Base-by-base conservation (phyloP, 2,888 invertebrate species). In the Melikaiella ostensackeni region DNA sequence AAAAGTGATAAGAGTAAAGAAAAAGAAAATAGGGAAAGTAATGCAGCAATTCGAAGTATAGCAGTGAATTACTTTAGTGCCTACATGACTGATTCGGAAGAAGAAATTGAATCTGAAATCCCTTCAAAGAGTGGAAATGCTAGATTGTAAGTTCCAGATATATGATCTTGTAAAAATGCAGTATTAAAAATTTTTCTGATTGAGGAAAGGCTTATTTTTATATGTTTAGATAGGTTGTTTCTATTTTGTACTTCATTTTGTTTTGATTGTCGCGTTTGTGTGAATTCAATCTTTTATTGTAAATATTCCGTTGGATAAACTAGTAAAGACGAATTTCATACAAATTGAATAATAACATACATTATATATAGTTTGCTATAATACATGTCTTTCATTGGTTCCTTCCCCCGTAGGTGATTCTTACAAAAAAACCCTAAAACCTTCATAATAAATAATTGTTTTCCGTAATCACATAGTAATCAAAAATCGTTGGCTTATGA, bases 121-220 rank as follows among this genome's bases (percentile, higher is more conserved):
- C 24, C 21, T 42, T 16, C 19, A 61, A 75, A 75, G 16, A 7
- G 33, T 61, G 27, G 1, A n/a, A 70, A 77, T 55, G 75, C 81
- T 62, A 75, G 77, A 66, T 80, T 84, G 8, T 46, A 80, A 77
- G 84, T 88, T 81, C 88, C 87, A 2, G 59, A 83, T 74, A 89
- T 1, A 88, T 75, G 81, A 85, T 50, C 77, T 88, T 75, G 77
- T 87, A 50, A 85, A 82, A 84, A 85, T 82, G 82, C 77, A 86
- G 66, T 70, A 82, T 46, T 86, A 74, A 83, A 57, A 19, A 24
- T 13, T 16, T 24, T 27, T 6, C 21, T 57, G 11, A 6, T 24
- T 1, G 2, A 24, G 11, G 24, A 57, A 24, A 57, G 9, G 24
- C 24, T 57, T 57, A 24, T 57, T 24, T 57, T 57, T 21, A 24